These are phyloP conservation scores for Kryptolebias marmoratus DNA, from an alignment of 2,113 vertebrate species.

Conservation along the genomic window DNA sequence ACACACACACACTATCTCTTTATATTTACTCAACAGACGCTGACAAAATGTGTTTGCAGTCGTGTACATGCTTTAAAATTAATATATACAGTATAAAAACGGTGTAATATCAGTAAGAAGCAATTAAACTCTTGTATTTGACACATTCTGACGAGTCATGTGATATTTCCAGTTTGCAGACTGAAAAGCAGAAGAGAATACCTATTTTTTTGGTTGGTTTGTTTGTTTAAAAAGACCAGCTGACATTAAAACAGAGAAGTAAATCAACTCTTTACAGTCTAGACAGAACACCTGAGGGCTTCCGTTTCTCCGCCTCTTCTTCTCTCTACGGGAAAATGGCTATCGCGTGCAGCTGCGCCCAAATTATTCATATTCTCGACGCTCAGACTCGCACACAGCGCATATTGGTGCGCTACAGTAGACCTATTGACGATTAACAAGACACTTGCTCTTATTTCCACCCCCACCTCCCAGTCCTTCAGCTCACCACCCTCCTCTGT, in stretches of 20 bases:
- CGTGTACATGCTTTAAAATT: background rate
- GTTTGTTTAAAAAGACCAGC: conserved; percentile 2
- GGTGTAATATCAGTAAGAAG: too few species aligned
- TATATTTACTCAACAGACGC: conserved; percentile 5
- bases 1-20: background rate
- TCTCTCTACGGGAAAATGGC: conserved; percentile 44
- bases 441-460: conserved; percentile 62
- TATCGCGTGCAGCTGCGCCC: conserved; percentile 63
- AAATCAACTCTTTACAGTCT: conserved; percentile 36
- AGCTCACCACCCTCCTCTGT: conserved; percentile 3
- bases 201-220: background rate
- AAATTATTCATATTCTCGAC: conserved; percentile 62
- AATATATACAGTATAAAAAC: background rate
- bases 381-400: conserved; percentile 32
- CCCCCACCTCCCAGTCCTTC: background rate
- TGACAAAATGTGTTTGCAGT: background rate
- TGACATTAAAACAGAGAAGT: conserved; percentile 21
- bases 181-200: conserved; percentile 19
- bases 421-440: conserved; percentile 65
- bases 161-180: background rate
- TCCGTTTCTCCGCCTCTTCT: conserved; percentile 23
- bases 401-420: conserved; percentile 70
- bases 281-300: conserved; percentile 49
- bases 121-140: too few species aligned
- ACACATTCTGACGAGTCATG: background rate